Base-by-base conservation (phyloP, 2,797 vertebrate genomes). In the Crocodylus rhombifer region DNA sequence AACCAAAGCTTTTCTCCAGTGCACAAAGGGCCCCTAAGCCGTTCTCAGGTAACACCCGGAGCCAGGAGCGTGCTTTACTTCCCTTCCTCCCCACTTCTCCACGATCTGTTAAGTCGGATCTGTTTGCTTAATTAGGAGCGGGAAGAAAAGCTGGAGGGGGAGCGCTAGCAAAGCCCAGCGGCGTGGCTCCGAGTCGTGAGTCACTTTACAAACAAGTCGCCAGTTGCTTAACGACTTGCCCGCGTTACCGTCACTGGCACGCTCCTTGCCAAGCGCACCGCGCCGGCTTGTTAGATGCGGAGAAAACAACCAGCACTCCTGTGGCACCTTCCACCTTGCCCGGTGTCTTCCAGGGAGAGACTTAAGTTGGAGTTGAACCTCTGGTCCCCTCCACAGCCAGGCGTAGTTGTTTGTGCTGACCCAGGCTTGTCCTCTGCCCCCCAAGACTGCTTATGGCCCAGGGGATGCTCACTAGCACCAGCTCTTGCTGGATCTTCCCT, bases 261-360 rank as follows among this genome's bases (percentile, higher is more conserved):
- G 42, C 64, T 95, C 88, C 91, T 95, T 93, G 80, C 64, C 11
- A 9, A 58, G 83, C 58, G 2, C 13, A 2, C 18, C 36, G 74
- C 51, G 5, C 51, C 28, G 73, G 55, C 74, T 7, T 61, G 60
- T 15, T 10, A 9, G 5, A 65, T 84, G 6, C 86, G 0, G 4
- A 91, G 94, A 96, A 95, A 96, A 96, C 79, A 51, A 84, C 8
- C 3, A 21, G 14, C 3, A 8, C 92, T 80, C 95, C 7, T 56
- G 89, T 89, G 95, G 36, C 94, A 87, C 84, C 94, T 82, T 86
- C 73, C 2, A 64, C 6, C 89, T 91, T 1, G 7, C 3, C 1
- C 60, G 87, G 93, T 92, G 61, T 93, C 86, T 97, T 90, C 74
- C 91, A 91, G 94, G 80, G 90, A 23, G 89, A 94, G 93, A 85